phyloP scores from a whole-genome alignment of 2,888 invertebrate species.

The Drosophila suboccidentalis region DNA sequence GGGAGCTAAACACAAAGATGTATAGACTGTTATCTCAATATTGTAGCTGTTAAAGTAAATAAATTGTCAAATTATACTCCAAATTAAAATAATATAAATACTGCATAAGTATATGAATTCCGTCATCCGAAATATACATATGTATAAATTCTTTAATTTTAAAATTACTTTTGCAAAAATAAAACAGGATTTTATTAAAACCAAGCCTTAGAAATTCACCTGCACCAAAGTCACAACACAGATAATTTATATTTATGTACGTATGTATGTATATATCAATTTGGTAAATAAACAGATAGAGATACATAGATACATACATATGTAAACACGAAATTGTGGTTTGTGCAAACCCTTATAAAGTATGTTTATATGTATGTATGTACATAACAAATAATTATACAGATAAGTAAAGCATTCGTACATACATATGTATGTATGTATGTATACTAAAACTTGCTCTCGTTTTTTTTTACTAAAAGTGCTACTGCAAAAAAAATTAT shows the following conservation, averaged over 20 bases:
- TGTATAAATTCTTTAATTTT: neutral
- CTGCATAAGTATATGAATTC: neutral
- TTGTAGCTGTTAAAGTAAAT: slow-evolving; percentile 12
- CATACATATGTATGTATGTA: neutral
- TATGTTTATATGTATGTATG: neutral
- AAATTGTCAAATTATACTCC: slow-evolving; percentile 8
- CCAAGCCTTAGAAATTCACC: slow-evolving; percentile 6
- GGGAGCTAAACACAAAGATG: slow-evolving; percentile 11
- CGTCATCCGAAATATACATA: neutral
- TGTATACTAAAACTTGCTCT: slow-evolving; percentile 15
- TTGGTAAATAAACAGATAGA: neutral
- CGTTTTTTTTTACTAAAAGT: slow-evolving; percentile 13
- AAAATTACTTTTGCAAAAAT: neutral
- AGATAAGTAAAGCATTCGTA: slow-evolving; percentile 8
- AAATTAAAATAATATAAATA: slow-evolving; percentile 17
- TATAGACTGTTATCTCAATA: slow-evolving; percentile 17
- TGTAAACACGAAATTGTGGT: neutral
- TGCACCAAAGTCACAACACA: slow-evolving; percentile 5
- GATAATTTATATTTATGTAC: neutral
- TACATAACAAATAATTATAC: neutral
- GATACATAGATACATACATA: neutral
- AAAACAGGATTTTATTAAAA: neutral
- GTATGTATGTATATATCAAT: neutral
- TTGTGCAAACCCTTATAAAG: neutral
- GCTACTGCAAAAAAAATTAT: slow-evolving; percentile 8